phyloP scores from a whole-genome alignment of 2,888 invertebrate species.

The Erynnis tages region DNA sequence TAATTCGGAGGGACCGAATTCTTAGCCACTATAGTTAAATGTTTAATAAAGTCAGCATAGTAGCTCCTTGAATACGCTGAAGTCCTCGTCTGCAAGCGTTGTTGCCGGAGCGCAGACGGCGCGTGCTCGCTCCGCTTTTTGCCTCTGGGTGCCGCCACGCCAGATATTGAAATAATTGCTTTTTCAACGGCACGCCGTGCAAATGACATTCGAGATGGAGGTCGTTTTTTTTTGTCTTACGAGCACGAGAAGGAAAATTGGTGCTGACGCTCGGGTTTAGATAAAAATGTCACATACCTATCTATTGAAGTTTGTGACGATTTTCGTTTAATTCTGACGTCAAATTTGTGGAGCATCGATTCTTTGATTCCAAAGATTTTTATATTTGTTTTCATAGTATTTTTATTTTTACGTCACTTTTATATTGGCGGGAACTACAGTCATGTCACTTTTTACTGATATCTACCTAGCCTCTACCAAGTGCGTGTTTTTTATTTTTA shows the following conservation, averaged over 20 bases:
- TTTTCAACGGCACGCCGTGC: slow-evolving; percentile 79
- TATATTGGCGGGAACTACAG: too few relatives aligned
- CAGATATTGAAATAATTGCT: slow-evolving; percentile 81
- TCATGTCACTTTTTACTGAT: too few relatives aligned
- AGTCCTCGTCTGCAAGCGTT: slow-evolving; percentile 66
- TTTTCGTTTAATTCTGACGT: not conserved
- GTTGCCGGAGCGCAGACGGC: slow-evolving; percentile 61
- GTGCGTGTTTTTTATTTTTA: too few relatives aligned
- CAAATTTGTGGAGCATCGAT: too few relatives aligned
- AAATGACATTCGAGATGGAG: slow-evolving; percentile 81
- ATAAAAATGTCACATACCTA: slow-evolving; percentile 38
- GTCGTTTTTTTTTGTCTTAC: slow-evolving; percentile 70
- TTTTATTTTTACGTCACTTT: too few relatives aligned
- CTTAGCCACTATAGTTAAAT: too few relatives aligned
- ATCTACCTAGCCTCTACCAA: too few relatives aligned
- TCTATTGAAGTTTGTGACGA: not conserved
- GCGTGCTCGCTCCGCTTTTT: slow-evolving; percentile 73
- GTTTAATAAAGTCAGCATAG: too few relatives aligned
- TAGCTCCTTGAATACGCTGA: too few relatives aligned
- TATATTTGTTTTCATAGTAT: too few relatives aligned
- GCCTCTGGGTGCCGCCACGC: slow-evolving; percentile 56
- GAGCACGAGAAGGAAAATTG: slow-evolving; percentile 71
- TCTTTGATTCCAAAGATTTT: too few relatives aligned
- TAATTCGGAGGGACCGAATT: too few relatives aligned
- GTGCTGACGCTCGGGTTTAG: slow-evolving; percentile 64